These are phyloP conservation scores for Oreochromis grahami DNA, from an alignment of 2,797 vertebrate genomes.

Conservation along the genomic window DNA sequence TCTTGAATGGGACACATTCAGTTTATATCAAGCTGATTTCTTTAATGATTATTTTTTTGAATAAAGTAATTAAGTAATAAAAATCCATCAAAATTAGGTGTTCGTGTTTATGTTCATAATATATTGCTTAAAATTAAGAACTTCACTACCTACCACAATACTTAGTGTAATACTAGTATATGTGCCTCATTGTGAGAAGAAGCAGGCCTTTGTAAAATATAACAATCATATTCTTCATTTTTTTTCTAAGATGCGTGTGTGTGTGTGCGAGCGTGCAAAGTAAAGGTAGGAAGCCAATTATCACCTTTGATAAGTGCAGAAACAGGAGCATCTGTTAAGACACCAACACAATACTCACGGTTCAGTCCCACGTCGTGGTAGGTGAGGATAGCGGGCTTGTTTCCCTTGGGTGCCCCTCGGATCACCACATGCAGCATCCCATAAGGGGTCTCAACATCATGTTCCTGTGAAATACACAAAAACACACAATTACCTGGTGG, in stretches of 20 bases:
- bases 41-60: neutral
- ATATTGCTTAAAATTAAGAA: too few species aligned
- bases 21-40: neutral
- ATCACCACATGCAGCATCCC: constrained; percentile 96
- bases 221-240: too few species aligned
- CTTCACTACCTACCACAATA: too few species aligned
- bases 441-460: constrained; percentile 93
- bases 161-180: too few species aligned
- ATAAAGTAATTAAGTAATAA: neutral
- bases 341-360: constrained; percentile 80
- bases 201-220: too few species aligned
- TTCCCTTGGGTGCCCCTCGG: constrained; percentile 92
- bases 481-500: constrained; percentile 6
- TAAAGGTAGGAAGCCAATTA: constrained; percentile 32
- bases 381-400: constrained; percentile 93
- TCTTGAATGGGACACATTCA: neutral
- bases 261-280: fast-evolving
- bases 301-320: constrained; percentile 31
- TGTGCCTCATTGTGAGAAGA: too few species aligned
- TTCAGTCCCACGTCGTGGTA: constrained; percentile 98
- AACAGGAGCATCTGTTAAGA: constrained; percentile 24
- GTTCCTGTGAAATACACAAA: constrained; percentile 81
- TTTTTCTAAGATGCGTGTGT: neutral
- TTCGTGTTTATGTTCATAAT: too few species aligned
- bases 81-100: neutral